Percentiles rank a stretch among this genome's conserved stretches.
phyloP scores from a whole-genome alignment of 2,888 invertebrate species.

The Phasia obesa region DNA sequence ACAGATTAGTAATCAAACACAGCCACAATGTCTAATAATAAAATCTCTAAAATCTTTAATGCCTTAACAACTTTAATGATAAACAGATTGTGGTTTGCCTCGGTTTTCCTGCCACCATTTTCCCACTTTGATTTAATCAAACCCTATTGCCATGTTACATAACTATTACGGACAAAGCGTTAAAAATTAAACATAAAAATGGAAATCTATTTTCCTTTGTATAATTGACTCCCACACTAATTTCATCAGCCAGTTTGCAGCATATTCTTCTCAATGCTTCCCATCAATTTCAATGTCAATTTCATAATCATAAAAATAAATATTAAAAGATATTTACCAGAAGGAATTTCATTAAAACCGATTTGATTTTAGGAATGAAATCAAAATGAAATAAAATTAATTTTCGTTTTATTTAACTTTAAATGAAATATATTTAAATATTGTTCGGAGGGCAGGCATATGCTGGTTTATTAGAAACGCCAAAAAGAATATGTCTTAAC shows the following conservation, averaged over 20 bases:
- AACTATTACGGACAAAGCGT: neutral
- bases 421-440: constrained; percentile 55
- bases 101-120: neutral
- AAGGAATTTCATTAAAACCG: constrained; percentile 34
- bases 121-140: neutral
- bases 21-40: neutral
- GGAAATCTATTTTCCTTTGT: constrained; percentile 61
- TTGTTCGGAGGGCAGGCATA: constrained; percentile 2
- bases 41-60: neutral
- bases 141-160: neutral
- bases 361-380: neutral
- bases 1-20: neutral
- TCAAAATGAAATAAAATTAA: constrained; percentile 51
- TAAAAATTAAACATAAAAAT: constrained; percentile 40
- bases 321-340: constrained; percentile 54
- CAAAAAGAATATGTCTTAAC: constrained; percentile 15
- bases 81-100: neutral
- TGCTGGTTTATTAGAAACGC: constrained; percentile 10
- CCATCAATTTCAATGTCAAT: constrained; percentile 63
- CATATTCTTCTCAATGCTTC: constrained; percentile 43
- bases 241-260: neutral
- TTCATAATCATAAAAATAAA: constrained; percentile 63
- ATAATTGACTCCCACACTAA: constrained; percentile 64
- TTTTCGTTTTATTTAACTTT: constrained; percentile 61
- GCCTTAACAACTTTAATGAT: neutral